phyloP scores from a whole-genome alignment of 1,140 invertebrate species.

The Leptinotarsa undecemlineata region DNA sequence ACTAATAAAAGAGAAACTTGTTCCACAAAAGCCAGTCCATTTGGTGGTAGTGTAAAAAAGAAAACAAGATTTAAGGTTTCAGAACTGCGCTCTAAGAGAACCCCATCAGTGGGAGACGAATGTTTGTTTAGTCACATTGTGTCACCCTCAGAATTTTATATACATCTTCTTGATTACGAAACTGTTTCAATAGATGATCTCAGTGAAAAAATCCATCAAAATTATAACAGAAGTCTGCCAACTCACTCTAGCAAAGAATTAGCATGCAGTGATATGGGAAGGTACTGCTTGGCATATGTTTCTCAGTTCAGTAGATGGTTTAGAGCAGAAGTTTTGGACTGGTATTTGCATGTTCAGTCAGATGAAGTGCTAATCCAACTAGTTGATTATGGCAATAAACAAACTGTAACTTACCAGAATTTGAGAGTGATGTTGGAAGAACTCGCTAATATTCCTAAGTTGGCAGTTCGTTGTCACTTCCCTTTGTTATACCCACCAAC shows the following conservation, averaged over 20 bases:
- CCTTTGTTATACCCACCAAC: slow-evolving; percentile 34
- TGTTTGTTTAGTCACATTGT: slow-evolving; percentile 25
- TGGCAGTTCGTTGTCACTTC: slow-evolving; percentile 42
- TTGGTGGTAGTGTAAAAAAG: neutral
- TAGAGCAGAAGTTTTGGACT: slow-evolving; percentile 22
- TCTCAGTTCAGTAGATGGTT: slow-evolving; percentile 11
- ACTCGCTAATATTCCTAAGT: slow-evolving; percentile 34
- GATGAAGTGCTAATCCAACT: slow-evolving; percentile 34
- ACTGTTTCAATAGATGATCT: slow-evolving; percentile 12
- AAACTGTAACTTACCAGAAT: slow-evolving; percentile 29
- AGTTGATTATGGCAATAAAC: slow-evolving; percentile 41
- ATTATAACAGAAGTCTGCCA: neutral
- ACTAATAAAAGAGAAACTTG: neutral
- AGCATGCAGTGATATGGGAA: slow-evolving; percentile 9
- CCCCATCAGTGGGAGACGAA: slow-evolving; percentile 1
- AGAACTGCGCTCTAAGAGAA: neutral
- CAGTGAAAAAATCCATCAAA: neutral
- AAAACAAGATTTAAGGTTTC: neutral
- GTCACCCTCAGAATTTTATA: slow-evolving; percentile 29
- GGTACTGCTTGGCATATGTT: slow-evolving; percentile 17
- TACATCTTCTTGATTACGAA: slow-evolving; percentile 27
- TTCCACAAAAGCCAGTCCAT: neutral
- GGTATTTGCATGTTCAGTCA: slow-evolving; percentile 24
- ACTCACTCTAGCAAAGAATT: slow-evolving; percentile 23
- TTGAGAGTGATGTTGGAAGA: slow-evolving; percentile 37